A percentile compares a stretch with the other conserved stretches of the same genome.
These are phyloP conservation scores for Vimba vimba DNA, from an alignment of 2,113 vertebrate genomes.

Conservation along the genomic window DNA sequence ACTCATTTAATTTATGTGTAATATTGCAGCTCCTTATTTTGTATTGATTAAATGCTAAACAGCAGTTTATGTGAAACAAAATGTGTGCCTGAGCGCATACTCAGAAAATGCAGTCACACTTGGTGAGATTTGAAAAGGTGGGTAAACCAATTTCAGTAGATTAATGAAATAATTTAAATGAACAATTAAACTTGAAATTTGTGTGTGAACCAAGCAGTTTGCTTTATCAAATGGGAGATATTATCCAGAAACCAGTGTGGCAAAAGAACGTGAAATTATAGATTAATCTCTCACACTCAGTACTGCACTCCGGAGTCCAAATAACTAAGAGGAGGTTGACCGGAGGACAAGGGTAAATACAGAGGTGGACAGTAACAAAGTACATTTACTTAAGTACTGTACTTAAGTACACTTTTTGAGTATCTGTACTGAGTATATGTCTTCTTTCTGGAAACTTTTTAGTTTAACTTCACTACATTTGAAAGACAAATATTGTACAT, in stretches of 20 bases:
- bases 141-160: not conserved
- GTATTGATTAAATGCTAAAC: too few species aligned
- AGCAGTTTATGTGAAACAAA: too few species aligned
- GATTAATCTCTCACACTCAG: not conserved
- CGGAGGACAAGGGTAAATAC: not conserved
- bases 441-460: too few species aligned
- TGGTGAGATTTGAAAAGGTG: not conserved
- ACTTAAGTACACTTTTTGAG: too few species aligned
- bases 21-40: not conserved
- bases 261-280: not conserved
- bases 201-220: not conserved
- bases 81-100: too few species aligned
- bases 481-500: too few species aligned
- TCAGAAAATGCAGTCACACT: not conserved
- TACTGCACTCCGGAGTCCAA: not conserved
- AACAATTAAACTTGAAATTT: not conserved
- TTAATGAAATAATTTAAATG: not conserved
- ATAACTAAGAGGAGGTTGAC: not conserved
- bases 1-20: not conserved
- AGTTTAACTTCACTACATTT: too few species aligned
- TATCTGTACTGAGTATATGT: too few species aligned
- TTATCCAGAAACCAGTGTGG: not conserved
- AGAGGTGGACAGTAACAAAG: too few species aligned
- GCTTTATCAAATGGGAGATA: not conserved
- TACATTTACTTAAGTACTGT: too few species aligned